Evolutionary conservation across 2,797 vertebrate genomes (phyloP), one percentile per base, ranked within the genome.

Genomic region (Bryconaethiops microstoma): DNA sequence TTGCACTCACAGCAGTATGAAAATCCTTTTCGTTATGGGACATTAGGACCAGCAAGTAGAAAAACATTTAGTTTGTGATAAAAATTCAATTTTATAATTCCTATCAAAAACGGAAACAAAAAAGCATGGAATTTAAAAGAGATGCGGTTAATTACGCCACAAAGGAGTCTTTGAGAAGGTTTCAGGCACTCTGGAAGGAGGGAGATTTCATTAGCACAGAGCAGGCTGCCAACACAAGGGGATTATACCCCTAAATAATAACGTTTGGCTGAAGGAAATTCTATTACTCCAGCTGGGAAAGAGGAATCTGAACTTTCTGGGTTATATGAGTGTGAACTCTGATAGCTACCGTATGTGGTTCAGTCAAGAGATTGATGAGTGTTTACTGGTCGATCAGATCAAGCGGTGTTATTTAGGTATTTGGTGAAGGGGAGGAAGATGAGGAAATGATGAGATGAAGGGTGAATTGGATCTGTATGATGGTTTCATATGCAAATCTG

Each of bases 221-320:
- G 89, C 82, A 90, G 86, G 90, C 82, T 88, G 89, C 88, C 86
- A 87, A 91, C 87, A 88, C 88, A 86, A 82, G 88, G 83, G 85
- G 87, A 90, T 92, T 90, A 90, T 87, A 88, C 87, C 88, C 88
- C 82, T 81, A 92, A 93, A 92, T 94, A 93, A 94, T 88, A 91
- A 91, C 89, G 91, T 94, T 93, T 93, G 82, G 88, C 87, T 87
- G 79, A 88, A 90, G 88, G 86, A 92, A 92, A 94, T 94, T 91
- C 78, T 89, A 92, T 94, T 93, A 92, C 80, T 87, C 90, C 88
- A 90, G 87, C 88, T 89, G 86, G 83, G 78, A 86, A 77, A 83
- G 88, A 83, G 79, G 81, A 79, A 82, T 79, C 83, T 82, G 82
- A 84, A 87, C 82, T 81, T 85, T 75, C 71, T 75, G 78, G 76